Evolutionary conservation across 2,888 invertebrate species (phyloP).

Genomic region (Philhelius pedissequus): DNA sequence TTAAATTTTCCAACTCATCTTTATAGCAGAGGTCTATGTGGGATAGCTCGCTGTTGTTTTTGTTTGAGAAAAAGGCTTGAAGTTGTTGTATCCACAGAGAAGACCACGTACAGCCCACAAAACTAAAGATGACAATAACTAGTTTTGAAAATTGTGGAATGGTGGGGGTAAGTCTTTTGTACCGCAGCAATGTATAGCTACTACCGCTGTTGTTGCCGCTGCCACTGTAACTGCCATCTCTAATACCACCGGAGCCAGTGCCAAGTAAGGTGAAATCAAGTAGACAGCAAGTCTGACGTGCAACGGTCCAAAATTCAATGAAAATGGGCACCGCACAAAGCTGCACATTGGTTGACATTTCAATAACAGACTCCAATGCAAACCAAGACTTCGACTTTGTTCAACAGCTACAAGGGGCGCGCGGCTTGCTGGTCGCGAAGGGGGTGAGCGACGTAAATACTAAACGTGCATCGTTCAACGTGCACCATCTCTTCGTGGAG

Average conservation of each 20-base stretch:
- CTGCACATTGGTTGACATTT: slow-evolving; percentile 26
- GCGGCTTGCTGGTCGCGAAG: neutral
- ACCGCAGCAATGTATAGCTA: too few species aligned
- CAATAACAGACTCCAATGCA: slow-evolving; percentile 8
- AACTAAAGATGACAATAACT: slow-evolving; percentile 57
- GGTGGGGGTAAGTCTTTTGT: neutral
- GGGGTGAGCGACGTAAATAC: neutral
- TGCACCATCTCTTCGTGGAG: too few species aligned
- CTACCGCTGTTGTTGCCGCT: neutral
- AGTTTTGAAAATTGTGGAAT: slow-evolving; percentile 10
- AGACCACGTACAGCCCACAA: slow-evolving; percentile 22
- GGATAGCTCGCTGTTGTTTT: neutral
- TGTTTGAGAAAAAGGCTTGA: slow-evolving; percentile 20
- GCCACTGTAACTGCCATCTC: too few species aligned
- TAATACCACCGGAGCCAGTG: neutral
- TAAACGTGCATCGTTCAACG: neutral
- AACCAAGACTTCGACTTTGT: neutral
- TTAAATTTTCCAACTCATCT: slow-evolving; percentile 41
- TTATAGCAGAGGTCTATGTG: neutral
- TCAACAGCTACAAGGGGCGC: too few species aligned
- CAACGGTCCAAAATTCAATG: slow-evolving; percentile 63
- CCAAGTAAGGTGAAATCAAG: slow-evolving; percentile 45
- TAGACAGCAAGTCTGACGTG: slow-evolving; percentile 65
- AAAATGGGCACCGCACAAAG: slow-evolving; percentile 54
- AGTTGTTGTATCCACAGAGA: slow-evolving; percentile 38